phyloP scores from a whole-genome alignment of 2,888 invertebrate species.

The Sesia apiformis region DNA sequence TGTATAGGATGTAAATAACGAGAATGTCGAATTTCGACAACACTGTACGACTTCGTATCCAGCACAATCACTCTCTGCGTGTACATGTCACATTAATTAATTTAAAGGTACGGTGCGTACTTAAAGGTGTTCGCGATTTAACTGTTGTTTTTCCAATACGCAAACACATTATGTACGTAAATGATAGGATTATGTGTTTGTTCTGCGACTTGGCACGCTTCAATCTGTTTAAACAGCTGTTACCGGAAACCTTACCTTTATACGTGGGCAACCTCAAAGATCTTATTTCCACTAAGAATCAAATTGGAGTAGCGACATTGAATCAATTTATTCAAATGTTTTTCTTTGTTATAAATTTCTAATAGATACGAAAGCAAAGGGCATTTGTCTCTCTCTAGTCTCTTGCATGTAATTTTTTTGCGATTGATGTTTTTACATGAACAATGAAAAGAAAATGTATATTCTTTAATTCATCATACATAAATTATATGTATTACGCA shows the following conservation, averaged over 20 bases:
- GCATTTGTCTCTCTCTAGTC: too few relatives aligned
- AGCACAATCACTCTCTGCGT: conserved; percentile 42
- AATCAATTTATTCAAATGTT: conserved; percentile 46
- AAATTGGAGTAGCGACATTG: conserved; percentile 41
- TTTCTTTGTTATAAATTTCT: background rate
- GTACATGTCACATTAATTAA: conserved; percentile 31
- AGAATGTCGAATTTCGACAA: conserved; percentile 53
- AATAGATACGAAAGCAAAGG: background rate
- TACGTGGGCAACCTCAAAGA: conserved; percentile 24
- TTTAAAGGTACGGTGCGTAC: conserved; percentile 7
- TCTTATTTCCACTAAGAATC: conserved; percentile 12
- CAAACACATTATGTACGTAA: conserved; percentile 18
- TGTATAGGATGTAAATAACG: conserved; percentile 50
- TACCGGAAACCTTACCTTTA: conserved; percentile 31
- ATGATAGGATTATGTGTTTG: conserved; percentile 15
- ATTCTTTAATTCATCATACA: too few relatives aligned
- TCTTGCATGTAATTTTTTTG: too few relatives aligned
- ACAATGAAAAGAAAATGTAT: too few relatives aligned
- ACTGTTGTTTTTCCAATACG: conserved; percentile 21
- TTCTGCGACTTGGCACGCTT: conserved; percentile 47
- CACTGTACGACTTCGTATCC: conserved; percentile 43
- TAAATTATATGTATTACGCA: too few relatives aligned
- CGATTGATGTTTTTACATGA: too few relatives aligned
- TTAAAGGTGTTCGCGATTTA: conserved; percentile 14
- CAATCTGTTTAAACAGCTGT: conserved; percentile 53